Conservation (phyloP, 2,113 vertebrate species). For the Phylloscopus trochilus region DNA sequence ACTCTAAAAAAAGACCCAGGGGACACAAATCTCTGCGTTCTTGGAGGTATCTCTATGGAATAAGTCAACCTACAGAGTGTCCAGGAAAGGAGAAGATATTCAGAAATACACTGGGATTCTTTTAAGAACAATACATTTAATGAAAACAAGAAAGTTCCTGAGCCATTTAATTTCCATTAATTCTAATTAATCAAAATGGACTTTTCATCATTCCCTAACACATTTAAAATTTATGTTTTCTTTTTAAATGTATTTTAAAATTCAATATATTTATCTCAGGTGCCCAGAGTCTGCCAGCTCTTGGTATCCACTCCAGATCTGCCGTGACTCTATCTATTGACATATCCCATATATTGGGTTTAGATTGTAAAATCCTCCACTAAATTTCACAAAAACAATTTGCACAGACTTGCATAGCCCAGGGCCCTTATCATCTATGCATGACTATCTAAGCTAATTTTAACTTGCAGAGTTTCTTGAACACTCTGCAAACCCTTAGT, state of each 20-base stretch:
- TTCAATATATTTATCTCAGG: neutral
- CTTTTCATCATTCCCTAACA: neutral
- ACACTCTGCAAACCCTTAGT: conserved; percentile 27
- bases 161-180: neutral
- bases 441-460: conserved; percentile 43
- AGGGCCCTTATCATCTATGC: conserved; percentile 11
- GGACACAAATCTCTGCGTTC: neutral
- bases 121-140: neutral
- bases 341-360: fast-evolving
- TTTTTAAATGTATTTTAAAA: neutral
- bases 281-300: neutral
- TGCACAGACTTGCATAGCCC: neutral
- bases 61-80: neutral
- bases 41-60: neutral
- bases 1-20: neutral
- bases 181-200: neutral
- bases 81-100: neutral
- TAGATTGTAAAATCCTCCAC: neutral
- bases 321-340: neutral
- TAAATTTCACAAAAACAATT: neutral
- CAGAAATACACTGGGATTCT: neutral
- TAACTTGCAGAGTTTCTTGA: conserved; percentile 32
- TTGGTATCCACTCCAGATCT: neutral
- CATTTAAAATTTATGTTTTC: neutral
- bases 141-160: neutral